These are phyloP conservation scores for Eupithecia exiguata DNA, from an alignment of 2,888 invertebrate species.

Conservation along the genomic window DNA sequence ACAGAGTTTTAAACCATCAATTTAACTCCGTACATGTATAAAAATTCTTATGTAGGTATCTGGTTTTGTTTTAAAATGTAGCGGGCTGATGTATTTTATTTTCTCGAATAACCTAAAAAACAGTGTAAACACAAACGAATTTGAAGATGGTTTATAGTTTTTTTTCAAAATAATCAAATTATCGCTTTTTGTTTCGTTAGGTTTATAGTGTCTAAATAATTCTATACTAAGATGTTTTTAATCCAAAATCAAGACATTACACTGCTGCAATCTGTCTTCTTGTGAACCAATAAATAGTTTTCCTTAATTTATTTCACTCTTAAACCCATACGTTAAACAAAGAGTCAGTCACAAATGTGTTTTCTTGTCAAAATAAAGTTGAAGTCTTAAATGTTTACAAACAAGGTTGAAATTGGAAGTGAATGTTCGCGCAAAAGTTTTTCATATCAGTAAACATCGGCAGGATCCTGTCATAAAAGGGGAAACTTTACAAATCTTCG, in stretches of 20 bases:
- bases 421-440: slow-evolving; percentile 62
- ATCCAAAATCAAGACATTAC: slow-evolving; percentile 49
- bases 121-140: too few species aligned
- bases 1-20: too few species aligned
- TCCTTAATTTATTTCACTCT: slow-evolving; percentile 62
- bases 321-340: slow-evolving; percentile 78
- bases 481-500: slow-evolving; percentile 82
- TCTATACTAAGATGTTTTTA: background rate
- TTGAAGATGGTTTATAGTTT: too few species aligned
- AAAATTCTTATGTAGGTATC: too few species aligned
- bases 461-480: slow-evolving; percentile 79
- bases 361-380: slow-evolving; percentile 50
- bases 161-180: too few species aligned
- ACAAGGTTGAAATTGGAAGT: slow-evolving; percentile 52
- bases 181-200: background rate
- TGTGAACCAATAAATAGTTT: slow-evolving; percentile 71
- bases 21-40: too few species aligned
- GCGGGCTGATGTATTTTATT: too few species aligned
- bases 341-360: slow-evolving; percentile 74
- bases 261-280: slow-evolving; percentile 60
- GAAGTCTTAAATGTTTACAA: slow-evolving; percentile 42
- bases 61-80: too few species aligned
- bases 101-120: too few species aligned
- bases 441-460: slow-evolving; percentile 80
- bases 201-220: too few species aligned